Evolutionary conservation across 1,140 invertebrate species (phyloP).

Genomic region (Hormaphis cornu): DNA sequence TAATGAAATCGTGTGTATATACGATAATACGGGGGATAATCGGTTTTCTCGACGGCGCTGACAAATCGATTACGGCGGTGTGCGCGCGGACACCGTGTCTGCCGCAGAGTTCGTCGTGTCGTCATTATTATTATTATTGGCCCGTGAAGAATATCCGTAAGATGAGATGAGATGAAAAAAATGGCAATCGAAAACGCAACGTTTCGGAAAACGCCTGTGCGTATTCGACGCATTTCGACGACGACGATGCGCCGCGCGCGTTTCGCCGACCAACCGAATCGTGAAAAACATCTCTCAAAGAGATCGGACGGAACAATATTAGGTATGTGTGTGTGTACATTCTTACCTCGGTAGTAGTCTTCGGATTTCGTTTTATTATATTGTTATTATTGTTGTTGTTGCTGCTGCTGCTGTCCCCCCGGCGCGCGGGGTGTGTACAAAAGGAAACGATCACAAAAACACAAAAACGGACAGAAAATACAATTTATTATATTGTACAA

Average conservation of each 20-base stretch:
- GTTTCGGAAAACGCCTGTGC: too few relatives aligned
- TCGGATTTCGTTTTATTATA: background rate
- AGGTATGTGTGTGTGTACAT: background rate
- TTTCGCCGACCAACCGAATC: background rate
- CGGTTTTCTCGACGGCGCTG: background rate
- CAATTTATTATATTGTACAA: background rate
- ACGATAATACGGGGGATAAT: background rate
- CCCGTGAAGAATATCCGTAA: conserved; percentile 1
- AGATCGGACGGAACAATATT: conserved; percentile 12
- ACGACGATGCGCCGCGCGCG: background rate
- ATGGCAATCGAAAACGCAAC: conserved; percentile 6
- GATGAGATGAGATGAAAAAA: too few relatives aligned
- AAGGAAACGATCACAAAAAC: conserved; percentile 14
- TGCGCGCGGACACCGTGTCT: background rate
- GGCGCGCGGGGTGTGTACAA: conserved; percentile 5
- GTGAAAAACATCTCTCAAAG: conserved; percentile 11
- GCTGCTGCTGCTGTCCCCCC: background rate
- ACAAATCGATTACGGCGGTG: conserved; percentile 18
- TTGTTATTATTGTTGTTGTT: background rate
- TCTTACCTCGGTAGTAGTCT: background rate
- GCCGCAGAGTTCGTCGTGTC: background rate
- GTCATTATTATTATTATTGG: background rate
- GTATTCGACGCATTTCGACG: background rate
- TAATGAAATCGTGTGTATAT: background rate
- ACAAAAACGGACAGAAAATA: conserved; percentile 10